A percentile compares a stretch with the other conserved stretches of the same genome.
Evolutionary conservation across 2,888 invertebrate genomes (phyloP).

Genomic region (Drosophila flavopinicola): DNA sequence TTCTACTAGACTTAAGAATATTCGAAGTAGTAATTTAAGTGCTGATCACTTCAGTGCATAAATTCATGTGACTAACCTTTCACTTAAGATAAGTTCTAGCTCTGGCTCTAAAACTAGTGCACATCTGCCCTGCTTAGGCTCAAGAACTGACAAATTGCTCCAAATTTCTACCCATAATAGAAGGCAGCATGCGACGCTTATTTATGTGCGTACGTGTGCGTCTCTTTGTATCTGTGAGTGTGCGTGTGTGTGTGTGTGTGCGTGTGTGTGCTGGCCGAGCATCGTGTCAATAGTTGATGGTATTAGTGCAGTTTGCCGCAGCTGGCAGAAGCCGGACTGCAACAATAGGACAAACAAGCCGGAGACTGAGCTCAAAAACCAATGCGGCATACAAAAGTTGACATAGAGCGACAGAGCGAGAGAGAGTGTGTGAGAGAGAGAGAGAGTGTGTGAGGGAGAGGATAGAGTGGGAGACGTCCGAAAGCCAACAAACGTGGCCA

Average conservation of each 20-base stretch:
- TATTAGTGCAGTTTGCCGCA: slow-evolving; percentile 59
- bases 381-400: slow-evolving; percentile 35
- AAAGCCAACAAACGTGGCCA: slow-evolving; percentile 60
- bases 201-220: slow-evolving; percentile 45
- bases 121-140: not conserved
- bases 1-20: too few species aligned
- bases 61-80: not conserved
- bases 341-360: slow-evolving; percentile 43
- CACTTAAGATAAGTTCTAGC: slow-evolving; percentile 3
- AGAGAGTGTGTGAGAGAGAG: not conserved
- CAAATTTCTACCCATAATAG: slow-evolving; percentile 29
- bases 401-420: slow-evolving; percentile 11
- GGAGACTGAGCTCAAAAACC: slow-evolving; percentile 10
- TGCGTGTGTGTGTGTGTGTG: not conserved
- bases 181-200: slow-evolving; percentile 21
- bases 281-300: slow-evolving; percentile 6
- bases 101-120: not conserved
- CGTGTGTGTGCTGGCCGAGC: slow-evolving; percentile 6
- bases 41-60: too few species aligned
- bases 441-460: not conserved
- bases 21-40: too few species aligned
- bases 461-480: slow-evolving; percentile 7
- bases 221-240: not conserved
- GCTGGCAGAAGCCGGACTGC: slow-evolving; percentile 39
- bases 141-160: slow-evolving; percentile 21